Conservation (phyloP, 1,140 invertebrate genomes). For the Geopemphigus sp. region DNA sequence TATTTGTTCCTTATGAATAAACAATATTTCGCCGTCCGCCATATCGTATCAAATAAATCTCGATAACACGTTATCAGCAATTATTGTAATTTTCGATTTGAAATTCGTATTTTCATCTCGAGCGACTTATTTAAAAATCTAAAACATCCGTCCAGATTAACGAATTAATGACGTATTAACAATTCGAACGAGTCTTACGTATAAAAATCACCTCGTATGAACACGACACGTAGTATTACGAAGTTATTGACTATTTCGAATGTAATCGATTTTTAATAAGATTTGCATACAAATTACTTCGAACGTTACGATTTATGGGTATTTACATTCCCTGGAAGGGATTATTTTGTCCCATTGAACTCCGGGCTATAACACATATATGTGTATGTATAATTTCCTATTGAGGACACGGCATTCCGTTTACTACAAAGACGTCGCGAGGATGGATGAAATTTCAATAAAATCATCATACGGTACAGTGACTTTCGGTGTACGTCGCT, state of each 20-base stretch:
- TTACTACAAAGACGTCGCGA: slow-evolving; percentile 1
- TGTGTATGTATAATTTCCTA: background rate
- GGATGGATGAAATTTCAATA: slow-evolving; percentile 7
- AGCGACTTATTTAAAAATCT: too few relatives aligned
- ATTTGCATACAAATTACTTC: background rate
- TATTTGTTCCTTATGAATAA: too few relatives aligned
- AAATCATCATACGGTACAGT: slow-evolving; percentile 8
- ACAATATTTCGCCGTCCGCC: too few relatives aligned
- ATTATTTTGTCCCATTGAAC: slow-evolving; percentile 5
- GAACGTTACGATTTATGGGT: background rate
- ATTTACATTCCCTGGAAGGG: background rate
- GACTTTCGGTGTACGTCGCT: background rate
- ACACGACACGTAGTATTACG: too few relatives aligned
- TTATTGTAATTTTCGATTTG: too few relatives aligned
- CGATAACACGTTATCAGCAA: too few relatives aligned
- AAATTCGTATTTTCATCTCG: too few relatives aligned
- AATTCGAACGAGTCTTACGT: too few relatives aligned
- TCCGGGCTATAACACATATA: background rate
- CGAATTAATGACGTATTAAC: too few relatives aligned
- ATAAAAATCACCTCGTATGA: too few relatives aligned
- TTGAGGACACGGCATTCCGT: background rate
- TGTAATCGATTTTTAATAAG: background rate
- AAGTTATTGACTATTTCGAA: background rate
- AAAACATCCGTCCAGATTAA: too few relatives aligned
- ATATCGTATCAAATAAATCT: too few relatives aligned